Base-by-base conservation (phyloP, 2,797 vertebrate species). In the Rhadinocentrus ornatus region DNA sequence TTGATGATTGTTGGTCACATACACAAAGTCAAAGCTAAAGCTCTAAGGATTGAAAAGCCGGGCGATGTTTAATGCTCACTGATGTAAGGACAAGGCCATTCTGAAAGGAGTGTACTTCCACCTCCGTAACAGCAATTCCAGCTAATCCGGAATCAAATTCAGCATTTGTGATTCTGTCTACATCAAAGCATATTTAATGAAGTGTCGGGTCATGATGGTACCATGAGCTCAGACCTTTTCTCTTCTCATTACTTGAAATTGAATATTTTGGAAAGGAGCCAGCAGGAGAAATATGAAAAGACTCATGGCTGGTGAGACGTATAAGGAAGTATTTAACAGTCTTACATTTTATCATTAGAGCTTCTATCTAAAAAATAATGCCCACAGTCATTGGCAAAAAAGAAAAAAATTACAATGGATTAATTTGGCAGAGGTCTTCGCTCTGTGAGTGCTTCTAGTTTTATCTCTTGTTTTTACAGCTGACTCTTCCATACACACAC, bases 241-340 rank as follows among this genome's bases (percentile, higher is more conserved):
- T 59, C 39, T 70, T 62, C 34, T 72, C 20, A 2, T 65, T 52
- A 34, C 10, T 15, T 2, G 39, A 24, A 24, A 18, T 5, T n/a
- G 4, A 32, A 34, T 15, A 24, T 10, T 29, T n/a, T 44, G 24
- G 29, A 10, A 50, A 31, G 7, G 3, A 27, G 7, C 50, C 37
- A 31, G 11, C 5, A 39, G 55, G 20, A 31, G 2, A 26, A 39
- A 56, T 26, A 44, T 52, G 26, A 48, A 39, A 46, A 63, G 15
- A 39, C 6, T 3, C 37, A 64, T 3, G 11, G 0, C 15, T 12
- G 29, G 8, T 34, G 1, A 3, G 24, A 37, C 16, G 6, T 6
- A 20, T 18, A 9, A 24, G 32, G 75, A 79, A 71, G 57, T 61
- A 26, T 32, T 71, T n/a, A 24, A 37, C 52, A 26, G 29, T 48